Conservation (phyloP, 1,140 invertebrate species). For the Drosophila serrata region DNA sequence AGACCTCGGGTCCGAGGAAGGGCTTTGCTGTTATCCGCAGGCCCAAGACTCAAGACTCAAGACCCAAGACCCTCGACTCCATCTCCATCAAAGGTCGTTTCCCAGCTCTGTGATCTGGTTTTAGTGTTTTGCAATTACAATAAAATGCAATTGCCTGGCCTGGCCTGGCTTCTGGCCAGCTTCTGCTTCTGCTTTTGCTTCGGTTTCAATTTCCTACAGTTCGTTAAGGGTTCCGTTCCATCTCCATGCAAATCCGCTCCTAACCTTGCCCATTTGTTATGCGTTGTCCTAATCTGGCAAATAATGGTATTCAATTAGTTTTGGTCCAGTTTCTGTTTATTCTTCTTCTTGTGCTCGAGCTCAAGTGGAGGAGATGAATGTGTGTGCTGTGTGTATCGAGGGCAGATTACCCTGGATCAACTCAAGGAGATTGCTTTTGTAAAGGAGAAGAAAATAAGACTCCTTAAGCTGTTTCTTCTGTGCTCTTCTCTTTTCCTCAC, state of each 20-base stretch:
- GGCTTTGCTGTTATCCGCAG: constrained; percentile 51
- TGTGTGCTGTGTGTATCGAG: constrained; percentile 26
- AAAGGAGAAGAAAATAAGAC: background rate
- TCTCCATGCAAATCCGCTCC: constrained; percentile 68
- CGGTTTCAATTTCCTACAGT: constrained; percentile 67
- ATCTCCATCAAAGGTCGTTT: constrained; percentile 68
- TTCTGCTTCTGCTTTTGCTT: background rate
- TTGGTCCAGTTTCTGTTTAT: constrained; percentile 70
- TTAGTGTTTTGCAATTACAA: constrained; percentile 56
- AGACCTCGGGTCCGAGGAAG: constrained; percentile 32
- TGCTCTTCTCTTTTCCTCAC: background rate
- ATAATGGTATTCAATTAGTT: constrained; percentile 81
- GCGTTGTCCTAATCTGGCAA: constrained; percentile 71
- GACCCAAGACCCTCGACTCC: constrained; percentile 6
- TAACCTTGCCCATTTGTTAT: constrained; percentile 79
- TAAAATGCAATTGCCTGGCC: constrained; percentile 76
- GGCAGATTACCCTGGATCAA: constrained; percentile 40
- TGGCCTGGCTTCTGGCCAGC: constrained; percentile 40
- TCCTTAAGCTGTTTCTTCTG: constrained; percentile 6
- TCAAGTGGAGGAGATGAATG: constrained; percentile 46
- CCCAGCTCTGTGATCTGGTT: constrained; percentile 43
- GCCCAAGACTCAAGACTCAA: constrained; percentile 9
- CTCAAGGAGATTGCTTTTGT: constrained; percentile 36
- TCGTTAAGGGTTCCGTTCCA: constrained; percentile 57
- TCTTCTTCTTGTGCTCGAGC: constrained; percentile 8